phyloP scores from a whole-genome alignment of 2,888 invertebrate species.

The Idaea aversata region DNA sequence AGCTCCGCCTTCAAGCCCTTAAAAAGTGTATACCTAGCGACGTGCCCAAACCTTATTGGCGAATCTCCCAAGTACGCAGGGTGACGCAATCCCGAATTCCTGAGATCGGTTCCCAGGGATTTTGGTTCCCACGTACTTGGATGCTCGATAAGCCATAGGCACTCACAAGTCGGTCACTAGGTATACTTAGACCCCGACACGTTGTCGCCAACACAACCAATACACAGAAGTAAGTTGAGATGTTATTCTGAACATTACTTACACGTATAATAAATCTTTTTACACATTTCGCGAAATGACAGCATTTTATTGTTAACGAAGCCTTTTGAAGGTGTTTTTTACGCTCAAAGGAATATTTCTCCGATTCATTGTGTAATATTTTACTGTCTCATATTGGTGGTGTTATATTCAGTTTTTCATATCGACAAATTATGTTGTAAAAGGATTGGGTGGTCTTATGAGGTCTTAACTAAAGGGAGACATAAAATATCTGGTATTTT shows the following conservation, averaged over 20 bases:
- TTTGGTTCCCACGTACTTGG: too few species aligned
- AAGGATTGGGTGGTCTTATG: constrained; percentile 16
- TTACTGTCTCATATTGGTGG: constrained; percentile 33
- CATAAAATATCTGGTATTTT: too few species aligned
- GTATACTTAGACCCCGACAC: too few species aligned
- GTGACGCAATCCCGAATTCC: too few species aligned
- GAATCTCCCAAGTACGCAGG: too few species aligned
- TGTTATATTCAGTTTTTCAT: constrained; percentile 17
- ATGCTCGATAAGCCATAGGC: too few species aligned
- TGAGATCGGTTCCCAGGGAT: too few species aligned
- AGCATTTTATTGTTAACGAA: constrained; percentile 56
- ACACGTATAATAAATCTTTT: constrained; percentile 59
- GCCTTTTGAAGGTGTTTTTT: constrained; percentile 54
- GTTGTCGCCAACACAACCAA: neutral
- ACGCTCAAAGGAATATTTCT: constrained; percentile 35
- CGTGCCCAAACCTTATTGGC: too few species aligned
- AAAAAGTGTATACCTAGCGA: too few species aligned
- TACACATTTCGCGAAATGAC: constrained; percentile 55
- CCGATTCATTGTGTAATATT: constrained; percentile 35
- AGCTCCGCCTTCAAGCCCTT: too few species aligned
- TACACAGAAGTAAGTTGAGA: constrained; percentile 37
- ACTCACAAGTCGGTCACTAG: too few species aligned
- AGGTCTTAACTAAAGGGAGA: too few species aligned
- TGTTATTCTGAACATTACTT: constrained; percentile 51
- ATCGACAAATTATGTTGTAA: constrained; percentile 16